These are phyloP conservation scores for Coptotermes formosanus DNA, from an alignment of 1,140 invertebrate genomes.

Conservation along the genomic window DNA sequence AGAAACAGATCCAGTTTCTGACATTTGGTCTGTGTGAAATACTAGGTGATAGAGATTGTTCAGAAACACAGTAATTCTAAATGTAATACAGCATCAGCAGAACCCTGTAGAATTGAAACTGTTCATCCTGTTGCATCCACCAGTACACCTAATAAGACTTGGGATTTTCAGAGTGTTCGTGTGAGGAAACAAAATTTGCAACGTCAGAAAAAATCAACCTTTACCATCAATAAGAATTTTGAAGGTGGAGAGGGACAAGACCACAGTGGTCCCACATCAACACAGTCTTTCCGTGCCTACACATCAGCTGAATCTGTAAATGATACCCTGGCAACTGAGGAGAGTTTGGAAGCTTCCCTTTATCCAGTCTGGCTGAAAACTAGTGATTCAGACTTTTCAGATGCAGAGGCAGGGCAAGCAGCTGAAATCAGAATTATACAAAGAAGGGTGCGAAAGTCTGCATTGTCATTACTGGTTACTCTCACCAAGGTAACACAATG, in stretches of 20 bases:
- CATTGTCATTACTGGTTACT: background rate
- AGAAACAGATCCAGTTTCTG: too few species aligned
- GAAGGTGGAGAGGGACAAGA: background rate
- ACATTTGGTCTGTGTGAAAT: too few species aligned
- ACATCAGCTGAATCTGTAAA: background rate
- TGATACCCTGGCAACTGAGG: background rate
- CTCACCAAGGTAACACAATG: background rate
- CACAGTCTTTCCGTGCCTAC: background rate
- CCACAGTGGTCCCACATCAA: background rate
- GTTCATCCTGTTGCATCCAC: too few species aligned
- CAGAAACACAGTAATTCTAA: too few species aligned
- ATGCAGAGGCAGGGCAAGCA: constrained; percentile 45
- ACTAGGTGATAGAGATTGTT: too few species aligned
- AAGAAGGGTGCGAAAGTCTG: constrained; percentile 44
- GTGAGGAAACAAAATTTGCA: background rate
- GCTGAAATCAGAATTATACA: constrained; percentile 43
- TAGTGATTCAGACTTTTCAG: constrained; percentile 57
- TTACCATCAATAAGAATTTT: background rate
- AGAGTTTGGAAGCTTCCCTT: background rate
- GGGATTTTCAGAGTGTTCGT: background rate
- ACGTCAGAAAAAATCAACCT: background rate
- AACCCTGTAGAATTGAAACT: too few species aligned
- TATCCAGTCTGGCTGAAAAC: constrained; percentile 37
- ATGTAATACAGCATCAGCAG: too few species aligned
- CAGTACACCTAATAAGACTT: too few species aligned